Base-by-base conservation (phyloP, 2,888 invertebrate genomes). In the Dolichopus griseipennis region DNA sequence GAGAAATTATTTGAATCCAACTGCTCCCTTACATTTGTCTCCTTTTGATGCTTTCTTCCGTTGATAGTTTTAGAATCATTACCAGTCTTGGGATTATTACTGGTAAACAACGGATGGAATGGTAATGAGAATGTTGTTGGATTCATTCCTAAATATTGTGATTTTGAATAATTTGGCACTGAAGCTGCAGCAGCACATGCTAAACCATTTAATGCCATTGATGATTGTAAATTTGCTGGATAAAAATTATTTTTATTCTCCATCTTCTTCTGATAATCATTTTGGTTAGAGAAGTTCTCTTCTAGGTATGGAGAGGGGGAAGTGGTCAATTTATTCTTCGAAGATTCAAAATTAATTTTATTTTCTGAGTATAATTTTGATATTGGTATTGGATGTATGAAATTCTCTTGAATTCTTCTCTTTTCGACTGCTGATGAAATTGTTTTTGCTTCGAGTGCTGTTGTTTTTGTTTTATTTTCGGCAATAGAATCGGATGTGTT, bases 351-450 rank as follows among this genome's bases (percentile, higher is more conserved):
- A 12, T 27, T 27, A 27, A 6, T 52, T 52, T 15, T 52, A 12
- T 52, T 52, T 6, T 52, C 52, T 52, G 52, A 52, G n/a, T 52
- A 52, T 52, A n/a, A 52, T 52, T 12, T 41, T 41, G 41, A 41
- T 41, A 9, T 15, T 18, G 52, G 52, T 52, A 52, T 15, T 12
- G 41, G 41, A 12, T 41, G 41, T 41, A 41, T 70, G 72, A 68
- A 71, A 72, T 67, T 73, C 70, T 68, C 69, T 70, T 21, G 65
- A 69, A n/a, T 66, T 61, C 15, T 68, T 27, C 27, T 27, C 69
- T 33, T 69, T 66, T 34, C 70, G 68, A 12, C 68, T 68, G 62
- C 69, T 72, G 68, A 67, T 68, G 18, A 69, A 66, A 63, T 70
- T 72, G 68, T 70, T 69, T 52, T 68, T 66, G 66, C 66, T 71